These are phyloP conservation scores for Oryzias curvinotus DNA, from an alignment of 2,113 vertebrate species.

Conservation along the genomic window DNA sequence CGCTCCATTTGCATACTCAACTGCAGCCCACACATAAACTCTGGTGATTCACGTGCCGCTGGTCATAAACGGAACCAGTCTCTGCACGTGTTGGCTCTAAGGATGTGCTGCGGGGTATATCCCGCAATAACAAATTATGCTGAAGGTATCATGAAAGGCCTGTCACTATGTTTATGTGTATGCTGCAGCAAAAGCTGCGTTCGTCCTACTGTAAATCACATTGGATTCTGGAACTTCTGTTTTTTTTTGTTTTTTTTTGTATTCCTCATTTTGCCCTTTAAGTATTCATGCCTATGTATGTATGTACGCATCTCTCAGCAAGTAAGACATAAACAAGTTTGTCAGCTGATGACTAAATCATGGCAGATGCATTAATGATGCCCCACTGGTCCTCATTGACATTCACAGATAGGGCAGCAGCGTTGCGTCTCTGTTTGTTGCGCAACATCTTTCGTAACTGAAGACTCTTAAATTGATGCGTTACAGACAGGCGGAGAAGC, in stretches of 20 bases:
- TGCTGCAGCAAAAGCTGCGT: not conserved
- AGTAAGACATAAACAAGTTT: constrained; percentile 58
- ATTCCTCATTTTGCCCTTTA: not conserved
- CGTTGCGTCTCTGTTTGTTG: constrained; percentile 23
- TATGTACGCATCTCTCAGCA: constrained; percentile 25
- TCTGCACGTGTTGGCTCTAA: constrained; percentile 2
- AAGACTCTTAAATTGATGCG: constrained; percentile 32
- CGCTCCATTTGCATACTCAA: constrained; percentile 9
- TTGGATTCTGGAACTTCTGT: not conserved
- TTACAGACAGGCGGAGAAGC: constrained; percentile 8
- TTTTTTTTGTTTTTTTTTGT: not conserved
- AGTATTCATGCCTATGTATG: not conserved
- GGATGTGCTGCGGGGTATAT: constrained; percentile 1
- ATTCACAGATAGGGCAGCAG: constrained; percentile 53
- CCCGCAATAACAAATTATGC: constrained; percentile 44
- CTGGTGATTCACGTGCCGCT: constrained; percentile 17
- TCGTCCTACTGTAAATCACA: not conserved
- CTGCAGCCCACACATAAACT: not conserved
- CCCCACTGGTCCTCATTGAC: constrained; percentile 55
- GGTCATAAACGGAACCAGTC: constrained; percentile 37
- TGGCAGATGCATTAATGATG: constrained; percentile 66
- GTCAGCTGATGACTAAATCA: constrained; percentile 61
- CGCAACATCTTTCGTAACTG: constrained; percentile 12
- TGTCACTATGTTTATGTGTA: constrained; percentile 24
- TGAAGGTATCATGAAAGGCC: constrained; percentile 29